These are phyloP conservation scores for Tringa solitaria DNA, from an alignment of 2,113 vertebrate species.

Conservation along the genomic window DNA sequence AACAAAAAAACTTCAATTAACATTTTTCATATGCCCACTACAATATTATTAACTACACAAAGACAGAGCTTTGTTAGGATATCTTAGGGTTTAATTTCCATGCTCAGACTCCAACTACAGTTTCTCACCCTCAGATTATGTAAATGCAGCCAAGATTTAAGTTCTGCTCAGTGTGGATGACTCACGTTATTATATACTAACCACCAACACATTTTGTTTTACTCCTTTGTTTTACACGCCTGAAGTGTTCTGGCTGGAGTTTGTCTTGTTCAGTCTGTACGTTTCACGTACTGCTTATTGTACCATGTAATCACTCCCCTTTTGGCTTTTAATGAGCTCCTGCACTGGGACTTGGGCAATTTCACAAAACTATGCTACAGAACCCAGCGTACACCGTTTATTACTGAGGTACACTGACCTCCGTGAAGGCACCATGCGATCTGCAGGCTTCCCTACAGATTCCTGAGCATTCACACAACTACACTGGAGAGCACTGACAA, in stretches of 20 bases:
- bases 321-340: conserved; percentile 6
- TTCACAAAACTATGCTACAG: background rate
- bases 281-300: background rate
- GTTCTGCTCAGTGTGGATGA: conserved; percentile 2
- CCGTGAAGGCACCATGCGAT: background rate
- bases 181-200: background rate
- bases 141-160: background rate
- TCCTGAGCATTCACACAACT: background rate
- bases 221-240: background rate
- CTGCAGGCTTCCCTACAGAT: background rate
- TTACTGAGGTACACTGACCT: background rate
- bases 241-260: background rate
- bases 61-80: background rate
- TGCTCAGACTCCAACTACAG: background rate
- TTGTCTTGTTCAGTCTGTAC: background rate
- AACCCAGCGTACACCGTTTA: background rate
- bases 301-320: background rate
- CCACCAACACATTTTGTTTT: conserved; percentile 21
- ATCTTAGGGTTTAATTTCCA: background rate
- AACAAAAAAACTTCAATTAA: background rate
- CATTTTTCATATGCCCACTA: background rate
- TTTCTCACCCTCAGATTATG: background rate
- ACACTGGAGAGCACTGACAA: background rate
- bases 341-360: background rate
- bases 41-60: background rate